Evolutionary conservation across 2,113 vertebrate species (phyloP), one percentile per base, ranked within the genome.

Genomic region (Chamaea fasciata): DNA sequence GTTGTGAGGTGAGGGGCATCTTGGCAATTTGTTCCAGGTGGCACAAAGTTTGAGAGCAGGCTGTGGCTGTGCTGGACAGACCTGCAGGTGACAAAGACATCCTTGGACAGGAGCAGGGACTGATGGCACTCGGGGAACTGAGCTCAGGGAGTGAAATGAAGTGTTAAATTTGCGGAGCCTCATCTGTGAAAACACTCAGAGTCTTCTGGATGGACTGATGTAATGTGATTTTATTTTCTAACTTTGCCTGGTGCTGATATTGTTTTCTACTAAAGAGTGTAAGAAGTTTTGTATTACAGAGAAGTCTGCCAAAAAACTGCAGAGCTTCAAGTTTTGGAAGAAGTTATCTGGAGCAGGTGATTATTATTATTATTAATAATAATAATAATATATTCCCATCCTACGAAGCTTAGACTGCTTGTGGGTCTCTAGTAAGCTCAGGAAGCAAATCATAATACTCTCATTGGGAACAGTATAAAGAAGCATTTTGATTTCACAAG

Each of bases 51-150:
- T 35, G 47, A 35, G 8, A 33, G 65, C 62, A 52, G 35, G 3
- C 30, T 50, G 18, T 50, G 53, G 6, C 20, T 9, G 39, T 67
- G 76, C 56, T 65, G 49, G 41, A 4, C 1, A 57, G 83, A 73
- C 5, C 27, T 10, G 9, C 53, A 44, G 27, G 7, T 1, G 10
- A 10, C 18, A 10, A 33, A 33, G 9, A 6, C 4, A 6, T 71
- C 75, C 62, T 39, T n/a, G 67, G 62, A 12, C 7, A 21, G 13
- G 50, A 63, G 73, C 60, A 24, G 68, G 28, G 41, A 17, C 78
- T 24, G 60, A 3, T 31, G 56, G 65, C 65, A 70, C 30, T 16
- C 83, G 30, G 63, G 65, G 60, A 81, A 16, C n/a, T 21, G 42
- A 74, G 59, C 46, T 76, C 39, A 35, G 27, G 42, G 20, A 19